phyloP scores from a whole-genome alignment of 2,797 vertebrate species.

The Eutrigla gurnardus region DNA sequence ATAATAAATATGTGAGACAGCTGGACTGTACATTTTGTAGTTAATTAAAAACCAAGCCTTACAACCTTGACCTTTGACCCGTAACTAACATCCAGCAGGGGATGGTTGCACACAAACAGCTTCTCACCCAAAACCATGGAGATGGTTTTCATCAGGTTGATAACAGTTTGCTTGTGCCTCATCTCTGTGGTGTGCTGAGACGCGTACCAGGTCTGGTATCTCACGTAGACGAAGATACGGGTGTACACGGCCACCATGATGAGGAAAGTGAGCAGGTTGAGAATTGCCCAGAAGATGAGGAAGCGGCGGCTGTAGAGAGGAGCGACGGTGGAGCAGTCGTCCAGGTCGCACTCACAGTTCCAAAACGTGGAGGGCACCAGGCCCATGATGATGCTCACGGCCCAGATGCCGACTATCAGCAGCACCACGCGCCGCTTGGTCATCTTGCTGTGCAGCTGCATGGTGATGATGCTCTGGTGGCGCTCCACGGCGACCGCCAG shows the following conservation, averaged over 20 bases:
- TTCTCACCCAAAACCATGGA: conserved; percentile 92
- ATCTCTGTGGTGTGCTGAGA: conserved; percentile 83
- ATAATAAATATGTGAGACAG: background rate
- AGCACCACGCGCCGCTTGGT: conserved; percentile 87
- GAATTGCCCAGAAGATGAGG: conserved; percentile 91
- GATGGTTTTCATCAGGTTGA: conserved; percentile 94
- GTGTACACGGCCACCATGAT: conserved; percentile 91
- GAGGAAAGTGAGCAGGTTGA: conserved; percentile 91
- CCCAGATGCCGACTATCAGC: conserved; percentile 91
- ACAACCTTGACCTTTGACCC: conserved; percentile 9
- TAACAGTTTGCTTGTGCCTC: conserved; percentile 85
- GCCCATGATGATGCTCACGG: conserved; percentile 86
- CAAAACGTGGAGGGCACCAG: conserved; percentile 90
- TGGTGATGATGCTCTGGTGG: conserved; percentile 91
- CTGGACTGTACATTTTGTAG: background rate
- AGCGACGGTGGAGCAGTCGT: conserved; percentile 87
- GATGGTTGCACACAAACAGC: background rate
- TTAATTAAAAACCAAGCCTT: background rate
- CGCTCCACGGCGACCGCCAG: conserved; percentile 93
- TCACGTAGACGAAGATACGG: conserved; percentile 91
- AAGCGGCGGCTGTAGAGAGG: conserved; percentile 93
- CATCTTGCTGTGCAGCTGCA: conserved; percentile 94
- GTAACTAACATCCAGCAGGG: background rate
- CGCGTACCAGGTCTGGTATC: conserved; percentile 80
- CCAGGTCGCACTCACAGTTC: conserved; percentile 91